phyloP scores from a whole-genome alignment of 2,113 vertebrate genomes.

The Mus spicilegus region DNA sequence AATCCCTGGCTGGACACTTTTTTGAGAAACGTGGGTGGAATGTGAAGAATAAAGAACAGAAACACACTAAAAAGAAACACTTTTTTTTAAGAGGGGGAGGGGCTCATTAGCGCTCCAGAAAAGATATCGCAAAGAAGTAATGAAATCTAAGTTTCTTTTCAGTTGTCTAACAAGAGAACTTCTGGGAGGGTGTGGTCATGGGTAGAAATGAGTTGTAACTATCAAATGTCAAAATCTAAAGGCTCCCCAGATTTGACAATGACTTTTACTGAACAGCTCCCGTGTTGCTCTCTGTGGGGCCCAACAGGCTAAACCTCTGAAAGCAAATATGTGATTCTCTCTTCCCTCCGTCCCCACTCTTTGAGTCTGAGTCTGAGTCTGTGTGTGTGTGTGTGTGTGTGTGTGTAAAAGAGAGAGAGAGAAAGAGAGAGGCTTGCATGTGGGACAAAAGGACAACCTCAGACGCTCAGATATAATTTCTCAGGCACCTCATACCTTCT shows the following conservation, averaged over 20 bases:
- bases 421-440: not conserved
- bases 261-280: not conserved
- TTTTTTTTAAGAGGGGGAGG: not conserved
- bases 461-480: not conserved
- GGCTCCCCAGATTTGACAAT: not conserved
- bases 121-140: not conserved
- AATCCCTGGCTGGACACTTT: not conserved
- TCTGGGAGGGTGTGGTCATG: not conserved
- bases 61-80: not conserved
- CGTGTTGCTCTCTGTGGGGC: fast-evolving
- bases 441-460: not conserved
- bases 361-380: not conserved
- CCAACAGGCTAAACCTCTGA: not conserved
- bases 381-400: not conserved
- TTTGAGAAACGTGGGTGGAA: not conserved
- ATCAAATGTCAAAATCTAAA: constrained; percentile 29
- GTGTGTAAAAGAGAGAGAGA: not conserved
- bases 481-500: not conserved
- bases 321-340: not conserved
- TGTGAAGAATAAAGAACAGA: not conserved
- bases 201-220: not conserved
- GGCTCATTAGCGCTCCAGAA: not conserved
- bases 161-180: not conserved
- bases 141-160: not conserved
- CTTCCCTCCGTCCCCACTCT: not conserved